Evolutionary conservation across 2,797 vertebrate genomes (phyloP).

Genomic region (Gadopsis marmoratus): DNA sequence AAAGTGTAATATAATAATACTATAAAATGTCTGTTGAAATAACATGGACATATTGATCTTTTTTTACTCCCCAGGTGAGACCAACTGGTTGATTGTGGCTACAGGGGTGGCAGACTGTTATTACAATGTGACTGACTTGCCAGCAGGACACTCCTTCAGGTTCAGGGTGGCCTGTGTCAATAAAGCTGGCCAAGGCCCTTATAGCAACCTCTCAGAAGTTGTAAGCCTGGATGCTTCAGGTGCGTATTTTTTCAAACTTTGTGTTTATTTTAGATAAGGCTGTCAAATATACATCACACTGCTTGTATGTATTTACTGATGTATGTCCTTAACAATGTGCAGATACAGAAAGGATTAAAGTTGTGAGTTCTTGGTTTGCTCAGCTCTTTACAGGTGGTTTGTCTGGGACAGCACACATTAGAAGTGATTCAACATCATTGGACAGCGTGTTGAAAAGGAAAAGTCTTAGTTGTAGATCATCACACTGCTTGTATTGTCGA

Average conservation of each 20-base stretch:
- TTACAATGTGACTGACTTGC: conserved; percentile 93
- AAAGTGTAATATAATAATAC: neutral
- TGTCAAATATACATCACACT: neutral
- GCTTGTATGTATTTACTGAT: neutral
- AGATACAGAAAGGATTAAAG: neutral
- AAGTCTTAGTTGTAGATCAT: neutral
- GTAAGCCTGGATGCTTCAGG: conserved; percentile 87
- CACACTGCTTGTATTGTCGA: neutral
- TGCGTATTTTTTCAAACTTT: conserved; percentile 56
- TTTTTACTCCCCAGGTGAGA: conserved; percentile 86
- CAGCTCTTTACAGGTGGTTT: neutral
- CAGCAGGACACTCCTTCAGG: conserved; percentile 82
- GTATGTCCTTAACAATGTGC: neutral
- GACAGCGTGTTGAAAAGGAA: neutral
- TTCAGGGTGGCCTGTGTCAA: conserved; percentile 98
- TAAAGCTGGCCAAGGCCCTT: conserved; percentile 96
- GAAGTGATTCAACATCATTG: neutral
- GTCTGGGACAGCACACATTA: neutral
- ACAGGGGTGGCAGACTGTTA: conserved; percentile 94
- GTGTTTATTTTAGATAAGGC: neutral
- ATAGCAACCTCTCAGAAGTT: conserved; percentile 90
- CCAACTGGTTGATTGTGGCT: conserved; percentile 91
- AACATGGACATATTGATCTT: neutral
- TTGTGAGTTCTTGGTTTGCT: neutral
- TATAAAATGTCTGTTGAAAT: neutral